Percentiles rank a stretch among this genome's conserved stretches.
These are phyloP conservation scores for Zaprionus kolodkinae DNA, from an alignment of 1,140 invertebrate genomes.

Conservation along the genomic window DNA sequence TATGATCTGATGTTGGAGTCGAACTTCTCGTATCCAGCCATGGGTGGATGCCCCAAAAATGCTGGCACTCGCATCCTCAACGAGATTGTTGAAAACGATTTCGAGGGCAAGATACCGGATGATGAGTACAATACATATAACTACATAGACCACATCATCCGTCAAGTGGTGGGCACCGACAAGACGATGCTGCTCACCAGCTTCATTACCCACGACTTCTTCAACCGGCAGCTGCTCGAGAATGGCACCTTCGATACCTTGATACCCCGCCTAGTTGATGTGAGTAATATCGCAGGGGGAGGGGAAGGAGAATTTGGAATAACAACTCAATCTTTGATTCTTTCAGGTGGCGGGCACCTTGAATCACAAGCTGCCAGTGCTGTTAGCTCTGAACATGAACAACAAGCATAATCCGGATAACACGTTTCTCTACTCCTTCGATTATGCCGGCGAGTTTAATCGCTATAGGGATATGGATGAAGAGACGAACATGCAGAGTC, in stretches of 20 bases:
- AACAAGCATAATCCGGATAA: constrained; percentile 79
- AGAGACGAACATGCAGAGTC: constrained; percentile 83
- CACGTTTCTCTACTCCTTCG: constrained; percentile 81
- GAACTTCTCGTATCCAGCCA: constrained; percentile 77
- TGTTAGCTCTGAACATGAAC: constrained; percentile 79
- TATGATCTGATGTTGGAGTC: constrained; percentile 79
- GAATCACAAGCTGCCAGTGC: constrained; percentile 78
- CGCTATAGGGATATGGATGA: constrained; percentile 78
- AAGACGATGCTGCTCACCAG: constrained; percentile 79
- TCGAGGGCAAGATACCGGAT: constrained; percentile 77
- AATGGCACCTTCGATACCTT: constrained; percentile 77
- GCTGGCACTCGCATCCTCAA: constrained; percentile 74
- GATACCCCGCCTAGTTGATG: constrained; percentile 76
- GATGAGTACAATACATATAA: constrained; percentile 73
- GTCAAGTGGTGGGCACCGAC: constrained; percentile 76
- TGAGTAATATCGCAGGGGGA: constrained; percentile 34
- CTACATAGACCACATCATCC: constrained; percentile 77
- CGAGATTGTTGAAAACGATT: constrained; percentile 81
- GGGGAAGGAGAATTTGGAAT: no score
- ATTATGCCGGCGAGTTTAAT: constrained; percentile 82
- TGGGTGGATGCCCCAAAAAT: constrained; percentile 80
- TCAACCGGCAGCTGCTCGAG: constrained; percentile 74
- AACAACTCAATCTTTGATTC: not conserved
- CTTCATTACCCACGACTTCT: constrained; percentile 81
- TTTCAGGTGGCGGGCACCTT: constrained; percentile 76